Conservation (phyloP, 2,888 invertebrate genomes). For the Acanthosepion pharaonis region DNA sequence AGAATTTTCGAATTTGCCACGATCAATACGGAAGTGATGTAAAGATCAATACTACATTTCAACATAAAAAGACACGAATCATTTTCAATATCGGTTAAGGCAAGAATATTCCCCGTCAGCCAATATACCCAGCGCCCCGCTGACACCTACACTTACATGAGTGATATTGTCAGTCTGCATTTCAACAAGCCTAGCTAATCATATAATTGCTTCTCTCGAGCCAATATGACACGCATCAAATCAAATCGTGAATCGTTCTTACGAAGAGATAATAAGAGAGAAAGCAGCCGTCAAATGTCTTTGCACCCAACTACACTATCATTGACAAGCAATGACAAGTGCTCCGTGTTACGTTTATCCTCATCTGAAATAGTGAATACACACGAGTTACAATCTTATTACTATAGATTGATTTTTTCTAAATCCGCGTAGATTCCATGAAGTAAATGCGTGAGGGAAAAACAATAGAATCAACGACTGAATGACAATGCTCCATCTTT, state of each 20-base stretch:
- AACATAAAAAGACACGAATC: neutral
- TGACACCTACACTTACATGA: neutral
- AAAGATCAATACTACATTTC: neutral
- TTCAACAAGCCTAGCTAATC: neutral
- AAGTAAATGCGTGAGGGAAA: neutral
- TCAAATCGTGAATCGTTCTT: neutral
- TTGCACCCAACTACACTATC: neutral
- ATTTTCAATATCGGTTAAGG: neutral
- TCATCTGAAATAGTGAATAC: neutral
- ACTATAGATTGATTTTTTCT: neutral
- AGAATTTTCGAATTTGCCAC: neutral
- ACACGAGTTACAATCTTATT: neutral
- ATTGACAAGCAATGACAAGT: neutral
- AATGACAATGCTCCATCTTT: too few species aligned
- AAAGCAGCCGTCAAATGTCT: neutral
- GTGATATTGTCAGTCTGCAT: neutral
- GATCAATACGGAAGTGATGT: neutral
- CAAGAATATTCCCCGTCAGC: neutral
- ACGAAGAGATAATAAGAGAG: neutral
- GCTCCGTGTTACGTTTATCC: neutral
- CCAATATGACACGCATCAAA: neutral
- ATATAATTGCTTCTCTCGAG: neutral
- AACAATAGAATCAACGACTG: too few species aligned
- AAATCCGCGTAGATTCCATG: neutral
- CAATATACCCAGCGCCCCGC: neutral